A percentile compares a stretch with the other conserved stretches of the same genome.
These are phyloP conservation scores for Rallus limicola DNA, from an alignment of 2,113 vertebrate genomes.

Conservation along the genomic window DNA sequence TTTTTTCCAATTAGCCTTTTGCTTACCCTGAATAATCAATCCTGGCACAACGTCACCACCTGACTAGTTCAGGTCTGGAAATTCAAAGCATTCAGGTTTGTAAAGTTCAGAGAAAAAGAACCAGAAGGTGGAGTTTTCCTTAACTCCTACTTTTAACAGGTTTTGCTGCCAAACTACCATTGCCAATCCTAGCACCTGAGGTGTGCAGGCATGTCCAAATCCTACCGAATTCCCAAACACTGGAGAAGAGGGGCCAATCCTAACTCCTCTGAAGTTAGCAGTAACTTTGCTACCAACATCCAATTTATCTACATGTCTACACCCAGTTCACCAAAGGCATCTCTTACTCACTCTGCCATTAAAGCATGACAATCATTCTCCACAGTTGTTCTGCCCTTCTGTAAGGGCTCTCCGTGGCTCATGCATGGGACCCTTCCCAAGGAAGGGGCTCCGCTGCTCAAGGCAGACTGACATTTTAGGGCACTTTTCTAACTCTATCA, in stretches of 20 bases:
- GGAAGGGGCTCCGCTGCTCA: background rate
- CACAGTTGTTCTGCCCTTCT: background rate
- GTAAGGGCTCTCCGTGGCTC: background rate
- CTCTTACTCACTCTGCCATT: background rate
- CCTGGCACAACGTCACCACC: background rate
- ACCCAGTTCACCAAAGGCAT: background rate
- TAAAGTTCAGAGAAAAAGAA: background rate
- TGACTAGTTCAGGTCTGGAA: background rate
- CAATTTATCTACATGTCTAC: too few relatives aligned
- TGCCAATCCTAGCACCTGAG: background rate
- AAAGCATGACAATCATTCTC: background rate
- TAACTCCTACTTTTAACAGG: background rate
- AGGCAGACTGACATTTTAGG: background rate
- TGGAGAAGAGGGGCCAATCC: background rate
- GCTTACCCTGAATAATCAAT: background rate
- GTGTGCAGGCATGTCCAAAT: background rate
- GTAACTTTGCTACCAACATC: background rate
- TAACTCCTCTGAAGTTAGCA: background rate
- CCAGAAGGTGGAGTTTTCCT: background rate
- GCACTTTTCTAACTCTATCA: background rate
- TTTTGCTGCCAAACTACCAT: background rate
- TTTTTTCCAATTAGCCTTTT: background rate
- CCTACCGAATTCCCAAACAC: background rate
- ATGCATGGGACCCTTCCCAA: background rate
- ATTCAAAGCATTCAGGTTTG: background rate